phyloP scores from a whole-genome alignment of 35 echinoderm and acorn worm species.

The Lytechinus pictus region DNA sequence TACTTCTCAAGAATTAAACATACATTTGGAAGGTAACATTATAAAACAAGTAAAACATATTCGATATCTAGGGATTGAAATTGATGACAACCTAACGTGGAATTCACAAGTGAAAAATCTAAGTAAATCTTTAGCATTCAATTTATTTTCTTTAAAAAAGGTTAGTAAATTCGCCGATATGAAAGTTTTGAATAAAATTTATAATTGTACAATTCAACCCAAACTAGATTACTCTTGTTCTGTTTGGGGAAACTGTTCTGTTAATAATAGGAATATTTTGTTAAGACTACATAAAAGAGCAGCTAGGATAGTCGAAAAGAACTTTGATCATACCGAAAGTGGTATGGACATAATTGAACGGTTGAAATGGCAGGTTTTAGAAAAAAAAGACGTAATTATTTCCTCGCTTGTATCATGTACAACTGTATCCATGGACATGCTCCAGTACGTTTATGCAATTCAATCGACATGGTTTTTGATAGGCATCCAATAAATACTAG shows the following conservation, averaged over 20 bases:
- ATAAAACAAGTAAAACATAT: no score
- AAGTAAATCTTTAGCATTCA: background rate
- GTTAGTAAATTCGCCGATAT: background rate
- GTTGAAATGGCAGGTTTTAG: background rate
- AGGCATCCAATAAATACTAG: no score
- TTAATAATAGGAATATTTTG: background rate
- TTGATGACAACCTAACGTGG: background rate
- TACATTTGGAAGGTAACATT: background rate
- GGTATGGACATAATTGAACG: slow-evolving; percentile 3
- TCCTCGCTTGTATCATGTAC: background rate
- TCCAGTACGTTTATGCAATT: background rate
- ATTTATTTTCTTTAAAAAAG: background rate
- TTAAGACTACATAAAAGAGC: background rate
- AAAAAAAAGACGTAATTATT: slow-evolving; percentile 15
- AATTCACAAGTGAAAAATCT: slow-evolving; percentile 25
- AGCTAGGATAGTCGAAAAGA: background rate
- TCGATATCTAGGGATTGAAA: background rate
- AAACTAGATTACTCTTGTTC: background rate
- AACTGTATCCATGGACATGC: background rate
- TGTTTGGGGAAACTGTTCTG: slow-evolving; percentile 18
- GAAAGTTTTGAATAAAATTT: background rate
- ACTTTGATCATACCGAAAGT: background rate
- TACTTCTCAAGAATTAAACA: background rate
- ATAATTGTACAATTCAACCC: slow-evolving; percentile 23
- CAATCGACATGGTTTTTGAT: no score